A percentile compares a stretch with the other conserved stretches of the same genome.
Evolutionary conservation across 2,797 vertebrate genomes (phyloP).

Genomic region (Peromyscus aztecus): DNA sequence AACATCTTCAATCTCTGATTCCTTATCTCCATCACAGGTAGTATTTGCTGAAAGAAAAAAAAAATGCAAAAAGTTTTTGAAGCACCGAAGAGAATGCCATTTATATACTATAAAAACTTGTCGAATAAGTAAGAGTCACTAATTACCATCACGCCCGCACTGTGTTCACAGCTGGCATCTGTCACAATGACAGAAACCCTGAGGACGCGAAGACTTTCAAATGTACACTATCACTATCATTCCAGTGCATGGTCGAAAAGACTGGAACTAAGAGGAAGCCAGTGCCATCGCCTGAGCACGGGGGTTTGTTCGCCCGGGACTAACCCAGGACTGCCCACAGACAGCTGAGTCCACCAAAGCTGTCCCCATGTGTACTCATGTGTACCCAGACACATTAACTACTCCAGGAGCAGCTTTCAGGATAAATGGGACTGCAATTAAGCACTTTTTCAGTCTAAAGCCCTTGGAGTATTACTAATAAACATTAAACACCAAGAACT

Average conservation of each 20-base stretch:
- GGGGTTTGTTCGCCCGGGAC: not conserved
- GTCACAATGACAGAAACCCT: not conserved
- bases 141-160: not conserved
- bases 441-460: constrained; percentile 41
- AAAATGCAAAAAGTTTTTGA: constrained; percentile 48
- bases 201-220: not conserved
- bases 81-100: not conserved
- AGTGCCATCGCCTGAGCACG: not conserved
- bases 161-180: not conserved
- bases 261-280: not conserved
- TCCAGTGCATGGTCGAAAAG: not conserved
- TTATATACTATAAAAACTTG: not conserved
- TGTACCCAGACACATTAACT: not conserved
- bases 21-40: constrained; percentile 96
- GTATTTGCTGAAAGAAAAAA: constrained; percentile 92
- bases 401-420: not conserved
- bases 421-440: not conserved
- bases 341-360: not conserved
- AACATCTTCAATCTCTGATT: constrained; percentile 93
- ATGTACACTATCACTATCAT: not conserved
- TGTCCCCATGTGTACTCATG: not conserved
- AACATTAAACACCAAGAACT: constrained; percentile 1
- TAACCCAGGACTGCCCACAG: not conserved
- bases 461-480: constrained; percentile 20
- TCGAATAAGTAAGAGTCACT: not conserved